Evolutionary conservation across 2,888 invertebrate genomes (phyloP), one percentile per base, ranked within the genome.

Genomic region (Aricia artaxerxes): DNA sequence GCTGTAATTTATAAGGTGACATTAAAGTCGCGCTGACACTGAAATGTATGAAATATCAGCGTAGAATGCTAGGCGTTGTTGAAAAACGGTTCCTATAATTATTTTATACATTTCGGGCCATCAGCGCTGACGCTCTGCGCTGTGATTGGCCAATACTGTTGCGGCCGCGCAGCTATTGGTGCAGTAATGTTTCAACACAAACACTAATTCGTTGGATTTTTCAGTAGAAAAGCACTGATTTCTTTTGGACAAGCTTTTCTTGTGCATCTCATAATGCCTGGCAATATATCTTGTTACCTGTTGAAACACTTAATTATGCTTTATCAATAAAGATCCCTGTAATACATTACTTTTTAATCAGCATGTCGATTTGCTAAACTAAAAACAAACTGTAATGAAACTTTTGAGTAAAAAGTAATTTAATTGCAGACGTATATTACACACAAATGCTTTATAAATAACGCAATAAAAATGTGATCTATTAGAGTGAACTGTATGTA

Each of bases 401-500:
- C 4, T 9, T 13, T 3, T 16, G 69, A 69, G 35, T 69, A 69
- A 69, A 61, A 69, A 69, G 69, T 69, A 69, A 69, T 69, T 38
- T 69, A 1, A 35, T 38, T 69, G 9, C 35, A 16, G 13, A 4
- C 38, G 69, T 38, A 35, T 31, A 64, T 60, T 31, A 64, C 35
- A 69, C 69, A 69, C 69, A 81, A 81, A 82, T 85, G 89, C 90
- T 90, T 89, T 91, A 89, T 91, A 91, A 89, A 91, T 91, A 90
- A 81, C 83, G 89, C 88, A 81, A 81, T 84, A 83, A 86, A 85
- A 83, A 85, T 85, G 84, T 82, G 86, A 86, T 87, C 85, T 82
- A 85, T 84, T 89, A 88, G 87, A 87, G 88, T 88, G 89, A 89
- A 85, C 88, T 90, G 87, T 89, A 89, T 87, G 87, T 87, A 89